Evolutionary conservation across 2,113 vertebrate genomes (phyloP), one percentile per base, ranked within the genome.

Genomic region (Pleuronectes platessa): DNA sequence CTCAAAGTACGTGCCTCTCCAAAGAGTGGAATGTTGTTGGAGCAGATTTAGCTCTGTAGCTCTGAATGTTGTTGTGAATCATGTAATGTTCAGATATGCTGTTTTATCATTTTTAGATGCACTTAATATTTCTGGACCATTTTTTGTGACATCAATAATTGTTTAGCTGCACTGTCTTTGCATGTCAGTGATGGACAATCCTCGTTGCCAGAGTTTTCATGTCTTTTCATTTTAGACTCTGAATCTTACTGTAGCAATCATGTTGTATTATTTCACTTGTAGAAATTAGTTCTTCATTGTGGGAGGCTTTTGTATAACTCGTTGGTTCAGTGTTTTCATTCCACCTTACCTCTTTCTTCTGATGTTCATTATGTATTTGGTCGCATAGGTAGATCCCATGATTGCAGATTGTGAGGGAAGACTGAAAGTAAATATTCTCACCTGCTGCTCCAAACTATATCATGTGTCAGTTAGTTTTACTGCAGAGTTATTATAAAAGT

Each of bases 271-370:
- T 5, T 68, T 21, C 47, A 18, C 4, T 2, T 31, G 1, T 59
- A 58, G 23, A 63, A 8, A 18, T 14, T 2, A 55, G 14, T 72
- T 56, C 12, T 72, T 56, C 12, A 49, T 2, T 4, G 1, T 53
- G 5, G 37, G 60, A 56, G 10, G 13, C 17, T 61, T 74, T 66
- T 86, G 7, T 62, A 2, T 31, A 18, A 49, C 5, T 35, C 6
- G 37, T 54, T 76, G 6, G 11, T 76, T 64, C 55, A 7, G 23
- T 61, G 15, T 79, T 69, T 74, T 56, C 12, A 40, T 72, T 83
- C 81, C 87, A 90, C 83, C 83, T 69, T 86, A 90, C 83, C 81
- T 70, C 2, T 49, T 31, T 64, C 40, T 35, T 37, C 56, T 62
- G 23, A 21, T 65, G 37, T 65, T 79, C 8, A 51, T 64, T 80